phyloP scores from a whole-genome alignment of 2,888 invertebrate species.

The Notodonta ziczac region DNA sequence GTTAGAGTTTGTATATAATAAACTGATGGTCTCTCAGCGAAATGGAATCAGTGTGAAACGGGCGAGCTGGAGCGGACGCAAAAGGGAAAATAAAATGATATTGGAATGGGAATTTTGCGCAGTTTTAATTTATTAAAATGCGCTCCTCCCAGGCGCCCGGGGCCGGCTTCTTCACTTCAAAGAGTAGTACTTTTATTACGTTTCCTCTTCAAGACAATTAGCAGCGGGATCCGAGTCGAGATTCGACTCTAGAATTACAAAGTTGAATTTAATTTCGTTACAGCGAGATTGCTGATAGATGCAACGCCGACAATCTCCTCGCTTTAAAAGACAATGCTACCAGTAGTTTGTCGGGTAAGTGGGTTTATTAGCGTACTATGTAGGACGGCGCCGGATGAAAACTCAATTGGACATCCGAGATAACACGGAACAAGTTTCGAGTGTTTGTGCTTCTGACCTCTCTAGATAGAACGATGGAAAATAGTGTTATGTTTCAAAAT shows the following conservation, averaged over 20 bases:
- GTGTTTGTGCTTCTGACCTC: slow-evolving; percentile 41
- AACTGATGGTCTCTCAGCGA: slow-evolving; percentile 61
- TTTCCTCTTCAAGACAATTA: slow-evolving; percentile 80
- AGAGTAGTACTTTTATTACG: slow-evolving; percentile 80
- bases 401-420: slow-evolving; percentile 69
- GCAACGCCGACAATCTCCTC: slow-evolving; percentile 64
- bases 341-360: slow-evolving; percentile 69
- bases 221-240: slow-evolving; percentile 67
- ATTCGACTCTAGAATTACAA: slow-evolving; percentile 71
- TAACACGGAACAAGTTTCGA: slow-evolving; percentile 54
- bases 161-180: slow-evolving; percentile 74
- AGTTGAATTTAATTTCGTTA: slow-evolving; percentile 73
- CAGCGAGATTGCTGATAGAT: slow-evolving; percentile 69
- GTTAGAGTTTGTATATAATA: slow-evolving; percentile 43
- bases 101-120: slow-evolving; percentile 78
- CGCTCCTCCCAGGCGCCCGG: slow-evolving; percentile 63
- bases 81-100: slow-evolving; percentile 75
- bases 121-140: slow-evolving; percentile 84
- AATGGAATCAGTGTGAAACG: slow-evolving; percentile 64
- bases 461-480: too few species aligned
- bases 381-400: slow-evolving; percentile 53
- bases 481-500: too few species aligned
- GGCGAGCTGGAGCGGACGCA: slow-evolving; percentile 53
- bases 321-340: slow-evolving; percentile 64
- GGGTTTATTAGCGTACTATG: slow-evolving; percentile 68